Base-by-base conservation (phyloP, 2,797 vertebrate species). In the Echiichthys vipera region DNA sequence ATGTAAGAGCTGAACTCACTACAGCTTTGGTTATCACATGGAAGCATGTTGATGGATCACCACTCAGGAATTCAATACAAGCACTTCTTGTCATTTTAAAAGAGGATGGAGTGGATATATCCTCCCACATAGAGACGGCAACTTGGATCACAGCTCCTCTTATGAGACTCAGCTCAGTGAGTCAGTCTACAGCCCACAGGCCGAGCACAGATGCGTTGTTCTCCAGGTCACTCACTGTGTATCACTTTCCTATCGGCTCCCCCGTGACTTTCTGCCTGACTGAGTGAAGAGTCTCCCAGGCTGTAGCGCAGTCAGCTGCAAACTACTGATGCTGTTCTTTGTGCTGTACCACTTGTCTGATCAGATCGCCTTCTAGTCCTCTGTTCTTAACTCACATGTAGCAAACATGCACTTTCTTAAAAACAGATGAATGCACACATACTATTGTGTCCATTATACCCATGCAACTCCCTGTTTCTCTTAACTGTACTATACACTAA, bases 111-210 rank as follows among this genome's bases (percentile, higher is more conserved):
- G 68, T 79, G 71, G 74, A 75, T 57, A 30, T 81, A 57, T 90
- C 86, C 83, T 90, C 90, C 90, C 87, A 92, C 90, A 77, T 81
- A 68, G 73, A 83, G 71, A 80, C 50, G 14, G 65, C 77, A 81
- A 77, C 77, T 83, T 76, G 78, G 74, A 80, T 86, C 77, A 49
- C 83, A 84, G 80, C 71, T 81, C 71, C 78, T 84, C 77, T 78
- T 64, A 67, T 72, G 78, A 82, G 81, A 59, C 77, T 78, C 76
- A 29, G 66, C 79, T 74, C 65, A 70, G 78, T 91, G 86, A 91
- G 85, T 92, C 89, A 90, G 85, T 84, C 74, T 30, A 37, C 15
- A 40, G 77, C 85, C 83, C 71, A 91, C 89, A 84, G 81, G 76
- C 77, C 40, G 1, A 71, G 78, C 65, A 53, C 57, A 72, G 74